Percentiles rank a stretch among this genome's conserved stretches.
These are phyloP conservation scores for Azemiops feae DNA, from an alignment of 2,113 vertebrate genomes.

Conservation along the genomic window DNA sequence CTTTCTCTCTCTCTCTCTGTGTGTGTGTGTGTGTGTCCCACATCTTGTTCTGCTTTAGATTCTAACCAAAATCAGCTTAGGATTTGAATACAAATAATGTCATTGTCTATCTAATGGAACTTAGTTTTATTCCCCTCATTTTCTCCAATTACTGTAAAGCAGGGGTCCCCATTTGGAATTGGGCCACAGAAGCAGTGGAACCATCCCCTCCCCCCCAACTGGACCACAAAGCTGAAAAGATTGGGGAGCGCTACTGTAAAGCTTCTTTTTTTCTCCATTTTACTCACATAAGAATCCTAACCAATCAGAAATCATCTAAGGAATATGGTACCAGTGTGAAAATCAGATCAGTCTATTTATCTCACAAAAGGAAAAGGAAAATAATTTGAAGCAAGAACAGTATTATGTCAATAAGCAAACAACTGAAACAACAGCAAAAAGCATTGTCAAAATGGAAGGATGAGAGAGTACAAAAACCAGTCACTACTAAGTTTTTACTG, in stretches of 20 bases:
- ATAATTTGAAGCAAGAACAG: not conserved
- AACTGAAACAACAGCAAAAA: not conserved
- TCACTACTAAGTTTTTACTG: not conserved
- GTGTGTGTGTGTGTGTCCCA: not conserved
- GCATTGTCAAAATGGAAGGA: not conserved
- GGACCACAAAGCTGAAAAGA: too few relatives aligned
- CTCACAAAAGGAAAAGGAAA: not conserved
- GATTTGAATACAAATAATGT: not conserved
- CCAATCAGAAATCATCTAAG: not conserved
- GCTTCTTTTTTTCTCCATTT: not conserved
- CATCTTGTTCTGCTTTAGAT: not conserved
- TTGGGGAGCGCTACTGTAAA: not conserved
- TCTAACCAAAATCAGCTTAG: not conserved
- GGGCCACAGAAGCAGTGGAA: too few relatives aligned
- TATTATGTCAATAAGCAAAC: not conserved
- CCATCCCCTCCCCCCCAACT: too few relatives aligned
- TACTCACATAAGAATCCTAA: not conserved
- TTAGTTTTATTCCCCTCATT: not conserved
- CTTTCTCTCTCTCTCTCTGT: accelerated
- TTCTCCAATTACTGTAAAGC: not conserved
- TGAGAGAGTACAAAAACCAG: not conserved
- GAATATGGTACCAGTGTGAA: not conserved
- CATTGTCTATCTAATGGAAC: not conserved
- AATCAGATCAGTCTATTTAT: not conserved
- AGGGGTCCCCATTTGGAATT: too few relatives aligned